These are phyloP conservation scores for Stylophora pistillata DNA, from an alignment of 64 coral and sea anemone species.

Conservation along the genomic window DNA sequence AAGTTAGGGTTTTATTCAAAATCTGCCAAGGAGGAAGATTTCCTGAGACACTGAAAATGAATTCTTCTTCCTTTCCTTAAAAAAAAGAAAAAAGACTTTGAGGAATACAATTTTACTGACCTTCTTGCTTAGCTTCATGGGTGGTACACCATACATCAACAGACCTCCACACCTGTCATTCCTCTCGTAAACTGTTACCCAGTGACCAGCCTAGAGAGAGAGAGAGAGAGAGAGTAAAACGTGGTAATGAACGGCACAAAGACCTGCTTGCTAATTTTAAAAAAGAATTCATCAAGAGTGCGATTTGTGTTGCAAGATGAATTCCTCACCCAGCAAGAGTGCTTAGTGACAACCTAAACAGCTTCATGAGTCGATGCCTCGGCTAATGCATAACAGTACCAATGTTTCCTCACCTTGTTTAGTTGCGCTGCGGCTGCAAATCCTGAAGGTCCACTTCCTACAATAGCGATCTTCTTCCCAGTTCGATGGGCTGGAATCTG, in stretches of 20 bases:
- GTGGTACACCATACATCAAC: constrained; percentile 95
- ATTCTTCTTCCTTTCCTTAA: too few species aligned
- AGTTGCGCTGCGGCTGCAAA: constrained; percentile 86
- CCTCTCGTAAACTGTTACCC: constrained; percentile 88
- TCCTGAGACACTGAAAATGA: too few species aligned
- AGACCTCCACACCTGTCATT: constrained; percentile 91
- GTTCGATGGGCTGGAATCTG: constrained; percentile 85
- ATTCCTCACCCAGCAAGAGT: too few species aligned
- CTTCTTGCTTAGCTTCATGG: constrained; percentile 94
- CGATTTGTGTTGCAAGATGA: too few species aligned
- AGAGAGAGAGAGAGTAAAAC: neutral
- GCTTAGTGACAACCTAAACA: too few species aligned
- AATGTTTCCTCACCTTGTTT: constrained; percentile 76
- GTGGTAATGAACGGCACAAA: neutral
- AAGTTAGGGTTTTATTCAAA: too few species aligned
- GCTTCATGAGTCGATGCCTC: neutral
- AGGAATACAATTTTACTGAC: constrained; percentile 13
- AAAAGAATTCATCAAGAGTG: too few species aligned
- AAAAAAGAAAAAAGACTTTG: too few species aligned
- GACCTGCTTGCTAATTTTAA: neutral
- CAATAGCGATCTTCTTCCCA: constrained; percentile 76
- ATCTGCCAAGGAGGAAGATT: too few species aligned
- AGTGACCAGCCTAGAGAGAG: constrained; percentile 81
- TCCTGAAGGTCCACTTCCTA: constrained; percentile 90
- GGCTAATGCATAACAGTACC: neutral